A percentile compares a stretch with the other conserved stretches of the same genome.
These are phyloP conservation scores for Pagrus major DNA, from an alignment of 2,113 vertebrate species.

Conservation along the genomic window DNA sequence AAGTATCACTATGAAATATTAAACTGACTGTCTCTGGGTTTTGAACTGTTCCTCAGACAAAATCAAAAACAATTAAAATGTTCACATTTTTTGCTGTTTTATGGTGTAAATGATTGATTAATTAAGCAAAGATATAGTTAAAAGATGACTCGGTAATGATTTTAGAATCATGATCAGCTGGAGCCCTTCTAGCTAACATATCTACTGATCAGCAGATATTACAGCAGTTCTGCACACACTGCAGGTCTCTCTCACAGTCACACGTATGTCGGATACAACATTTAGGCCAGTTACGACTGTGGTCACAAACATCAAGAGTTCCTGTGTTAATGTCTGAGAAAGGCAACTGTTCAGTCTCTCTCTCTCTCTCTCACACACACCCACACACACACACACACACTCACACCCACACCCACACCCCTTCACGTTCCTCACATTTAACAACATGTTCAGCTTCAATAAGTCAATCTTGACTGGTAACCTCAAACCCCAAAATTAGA, in stretches of 20 bases:
- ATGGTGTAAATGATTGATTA: not conserved
- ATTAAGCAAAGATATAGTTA: not conserved
- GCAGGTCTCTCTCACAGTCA: not conserved
- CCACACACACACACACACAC: constrained; percentile 3
- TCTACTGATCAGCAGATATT: not conserved
- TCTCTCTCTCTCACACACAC: constrained; percentile 12
- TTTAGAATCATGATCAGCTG: not conserved
- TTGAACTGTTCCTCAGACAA: not conserved
- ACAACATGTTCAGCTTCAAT: not conserved
- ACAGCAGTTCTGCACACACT: not conserved
- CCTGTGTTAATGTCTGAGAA: constrained; percentile 38
- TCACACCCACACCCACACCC: not conserved
- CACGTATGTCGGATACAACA: constrained; percentile 12
- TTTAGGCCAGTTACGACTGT: constrained; percentile 32
- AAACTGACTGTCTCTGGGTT: not conserved
- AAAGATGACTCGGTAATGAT: not conserved
- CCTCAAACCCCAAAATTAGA: not conserved
- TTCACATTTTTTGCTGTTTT: not conserved
- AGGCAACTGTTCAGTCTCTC: constrained; percentile 61
- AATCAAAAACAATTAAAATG: too few species aligned
- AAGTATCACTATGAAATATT: too few species aligned
- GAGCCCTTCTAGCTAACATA: not conserved
- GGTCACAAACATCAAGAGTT: constrained; percentile 28
- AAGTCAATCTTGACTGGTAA: not conserved
- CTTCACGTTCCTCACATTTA: constrained; percentile 32